Evolutionary conservation across 2,888 invertebrate genomes (phyloP), one percentile per base, ranked within the genome.

Genomic region (Invenusta paracnida): DNA sequence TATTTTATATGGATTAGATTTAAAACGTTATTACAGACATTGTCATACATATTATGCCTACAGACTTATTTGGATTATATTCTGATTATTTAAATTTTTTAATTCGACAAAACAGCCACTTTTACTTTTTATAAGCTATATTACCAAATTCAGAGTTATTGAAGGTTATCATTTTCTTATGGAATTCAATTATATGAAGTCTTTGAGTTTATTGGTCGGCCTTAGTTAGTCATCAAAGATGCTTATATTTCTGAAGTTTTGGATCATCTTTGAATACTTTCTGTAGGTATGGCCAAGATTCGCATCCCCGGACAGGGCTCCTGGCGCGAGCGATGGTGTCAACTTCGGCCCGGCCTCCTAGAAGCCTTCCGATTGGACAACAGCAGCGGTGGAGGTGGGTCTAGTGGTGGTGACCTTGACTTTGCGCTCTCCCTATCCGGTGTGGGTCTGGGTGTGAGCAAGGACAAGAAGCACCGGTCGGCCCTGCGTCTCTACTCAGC

Each of bases 381-480:
- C n/a, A 31, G 0, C 1, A 13, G 1, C 27, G 66, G 66, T 73
- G 30, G 25, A 29, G 29, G 28, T 30, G 1, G n/a, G n/a, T n/a
- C n/a, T n/a, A n/a, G n/a, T n/a, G 1, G 84, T n/a, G 73, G 67
- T 0, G 28, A 67, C 5, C 29, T 29, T 11, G 85, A 85, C 27
- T 85, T 85, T 29, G 81, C 79, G 2, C 81, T 85, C 0, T 30
- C 25, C 23, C 27, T 85, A 27, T 81, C 83, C 25, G 79, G 30
- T 67, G 29, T 85, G 0, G 17, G 25, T 13, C 67, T 86, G n/a
- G 86, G 83, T n/a, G 66, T 86, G 25, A 30, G 85, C 48, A 86
- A 85, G 28, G 86, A 86, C 31, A 86, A 86, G 73, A 85, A 84
- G 23, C 83, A 86, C 83, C 86, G 66, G 23, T 31, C 86, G 1